A percentile compares a stretch with the other conserved stretches of the same genome.
Conservation (phyloP, 2,113 vertebrate genomes). For the Oostethus manadensis region DNA sequence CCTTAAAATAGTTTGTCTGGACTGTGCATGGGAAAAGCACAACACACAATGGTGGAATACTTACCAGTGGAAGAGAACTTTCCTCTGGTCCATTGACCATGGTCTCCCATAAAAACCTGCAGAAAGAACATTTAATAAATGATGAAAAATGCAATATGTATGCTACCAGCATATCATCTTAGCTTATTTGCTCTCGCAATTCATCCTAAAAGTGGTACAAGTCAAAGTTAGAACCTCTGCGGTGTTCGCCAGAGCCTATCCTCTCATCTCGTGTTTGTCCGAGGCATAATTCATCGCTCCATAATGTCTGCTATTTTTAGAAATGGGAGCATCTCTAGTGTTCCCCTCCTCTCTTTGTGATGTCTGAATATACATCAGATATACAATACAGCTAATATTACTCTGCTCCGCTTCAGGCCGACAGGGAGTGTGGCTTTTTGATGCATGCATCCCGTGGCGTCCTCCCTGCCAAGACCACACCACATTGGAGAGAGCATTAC, state of each 20-base stretch:
- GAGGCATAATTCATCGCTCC: slow-evolving; percentile 44
- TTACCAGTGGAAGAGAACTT: slow-evolving; percentile 82
- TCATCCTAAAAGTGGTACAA: background rate
- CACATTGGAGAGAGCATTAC: too few relatives aligned
- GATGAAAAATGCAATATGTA: background rate
- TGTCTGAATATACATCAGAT: slow-evolving; percentile 26
- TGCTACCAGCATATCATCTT: background rate
- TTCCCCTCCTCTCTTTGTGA: slow-evolving; percentile 35
- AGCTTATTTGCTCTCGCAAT: background rate
- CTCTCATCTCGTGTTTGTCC: slow-evolving; percentile 23
- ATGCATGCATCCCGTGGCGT: slow-evolving; percentile 6
- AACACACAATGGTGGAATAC: slow-evolving; percentile 28
- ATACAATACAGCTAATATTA: background rate
- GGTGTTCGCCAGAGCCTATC: slow-evolving; percentile 16
- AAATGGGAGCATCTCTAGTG: slow-evolving; percentile 45
- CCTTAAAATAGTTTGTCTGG: too few relatives aligned
- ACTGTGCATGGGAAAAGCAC: background rate
- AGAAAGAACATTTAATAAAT: background rate
- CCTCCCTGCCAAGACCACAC: too few relatives aligned
- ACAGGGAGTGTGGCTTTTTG: background rate
- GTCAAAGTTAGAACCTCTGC: background rate
- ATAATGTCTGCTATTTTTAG: slow-evolving; percentile 54
- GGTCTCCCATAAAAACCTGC: slow-evolving; percentile 84
- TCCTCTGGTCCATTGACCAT: slow-evolving; percentile 85
- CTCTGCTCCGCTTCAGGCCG: background rate